Base-by-base conservation (phyloP, 1,140 invertebrate genomes). In the Sycophaga agraensis region DNA sequence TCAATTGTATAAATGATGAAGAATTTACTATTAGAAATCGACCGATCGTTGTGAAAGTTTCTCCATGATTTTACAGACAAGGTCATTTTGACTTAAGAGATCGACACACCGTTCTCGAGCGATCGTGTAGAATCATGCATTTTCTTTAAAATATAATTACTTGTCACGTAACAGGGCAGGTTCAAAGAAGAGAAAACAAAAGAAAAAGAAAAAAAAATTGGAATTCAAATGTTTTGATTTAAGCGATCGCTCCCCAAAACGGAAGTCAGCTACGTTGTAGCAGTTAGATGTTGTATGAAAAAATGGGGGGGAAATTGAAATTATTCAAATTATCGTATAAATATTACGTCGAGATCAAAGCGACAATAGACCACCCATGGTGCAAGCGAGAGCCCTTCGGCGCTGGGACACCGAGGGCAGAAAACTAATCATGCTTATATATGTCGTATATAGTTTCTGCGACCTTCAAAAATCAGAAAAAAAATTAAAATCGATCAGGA, bases 341-440 rank as follows among this genome's bases (percentile, higher is more conserved):
- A 43, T 56, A 63, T 57, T 24, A 54, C 17, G 50, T 48, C 59
- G 59, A 55, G 50, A 61, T 55, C 22, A 12, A 62, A 62, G n/a
- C 51, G 59, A 61, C 43, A 63, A 58, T 51, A 63, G 56, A 48
- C 56, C 48, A 73, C 70, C 71, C 68, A 73, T 72, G 70, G 68
- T 70, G 70, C 70, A 72, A 73, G 71, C 63, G 63, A 70, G 67
- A 56, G 66, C 56, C 70, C 61, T 64, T 70, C 64, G 69, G 69
- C 71, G 71, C 70, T 73, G 69, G 70, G 70, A 70, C 62, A 64
- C 62, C 61, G 56, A 59, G 46, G 62, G 62, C 56, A 59, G 39
- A 63, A 63, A 64, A 59, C 22, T 64, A 59, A 63, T 51, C 40
- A 58, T 63, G 59, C 59, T 62, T 62, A 49, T 62, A 61, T 53